Percentiles rank a stretch among this genome's conserved stretches.
Conservation (phyloP, 64 coral and sea anemone genomes). For the Catalaphyllia jardinei region DNA sequence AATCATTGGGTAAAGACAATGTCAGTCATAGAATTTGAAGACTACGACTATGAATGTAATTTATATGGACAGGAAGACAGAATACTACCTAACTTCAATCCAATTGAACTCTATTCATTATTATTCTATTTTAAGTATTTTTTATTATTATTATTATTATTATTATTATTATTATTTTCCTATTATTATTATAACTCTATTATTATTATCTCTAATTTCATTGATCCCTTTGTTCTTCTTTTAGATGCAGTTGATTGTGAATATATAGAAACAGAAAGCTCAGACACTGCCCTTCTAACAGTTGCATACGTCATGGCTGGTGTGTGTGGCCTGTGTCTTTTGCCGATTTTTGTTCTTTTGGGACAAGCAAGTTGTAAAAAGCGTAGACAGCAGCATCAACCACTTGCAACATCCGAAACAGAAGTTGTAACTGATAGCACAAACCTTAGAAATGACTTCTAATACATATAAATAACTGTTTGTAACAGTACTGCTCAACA, state of each 20-base stretch:
- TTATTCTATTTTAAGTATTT: neutral
- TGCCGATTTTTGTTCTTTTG: slow-evolving; percentile 95
- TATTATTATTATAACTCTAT: no score
- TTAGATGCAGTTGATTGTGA: slow-evolving; percentile 97
- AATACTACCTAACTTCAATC: neutral
- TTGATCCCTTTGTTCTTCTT: slow-evolving; percentile 5
- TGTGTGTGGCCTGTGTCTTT: slow-evolving; percentile 89
- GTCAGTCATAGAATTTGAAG: no score
- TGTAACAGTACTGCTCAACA: neutral
- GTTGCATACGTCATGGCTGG: slow-evolving; percentile 98
- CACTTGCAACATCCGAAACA: neutral
- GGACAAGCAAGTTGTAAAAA: slow-evolving; percentile 85
- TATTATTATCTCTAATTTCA: neutral
- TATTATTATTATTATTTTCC: no score
- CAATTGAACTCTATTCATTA: neutral
- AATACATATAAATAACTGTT: neutral
- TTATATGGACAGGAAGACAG: neutral
- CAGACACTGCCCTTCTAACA: slow-evolving; percentile 91
- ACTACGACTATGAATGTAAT: no score
- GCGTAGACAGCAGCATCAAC: slow-evolving; percentile 31
- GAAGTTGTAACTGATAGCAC: neutral
- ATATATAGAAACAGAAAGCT: slow-evolving; percentile 98
- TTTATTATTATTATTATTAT: no score
- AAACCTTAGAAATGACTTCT: slow-evolving; percentile 60
- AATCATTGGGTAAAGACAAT: no score